Base-by-base conservation (phyloP, 2,888 invertebrate genomes). In the Diplolepis rosae region DNA sequence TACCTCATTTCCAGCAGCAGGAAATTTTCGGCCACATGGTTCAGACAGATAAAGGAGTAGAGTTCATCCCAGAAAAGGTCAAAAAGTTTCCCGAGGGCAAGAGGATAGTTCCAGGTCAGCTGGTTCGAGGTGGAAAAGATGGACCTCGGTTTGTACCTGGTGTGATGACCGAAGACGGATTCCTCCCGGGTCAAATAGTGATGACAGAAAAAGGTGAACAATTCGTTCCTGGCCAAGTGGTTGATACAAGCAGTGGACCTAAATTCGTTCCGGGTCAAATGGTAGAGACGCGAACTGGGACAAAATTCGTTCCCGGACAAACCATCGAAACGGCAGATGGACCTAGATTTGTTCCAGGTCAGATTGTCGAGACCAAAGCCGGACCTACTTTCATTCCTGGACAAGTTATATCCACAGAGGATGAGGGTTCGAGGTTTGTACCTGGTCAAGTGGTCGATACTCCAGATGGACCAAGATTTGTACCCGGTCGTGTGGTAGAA, bases 181-280 rank as follows among this genome's bases (percentile, higher is more conserved):
- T 94, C 81, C 90, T 93, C 15, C 93, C 93, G 0, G 94, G 94
- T 2, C 93, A 94, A 89, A 91, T 92, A 74, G 93, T 94, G 0
- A 91, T 91, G 79, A 93, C 93, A 5, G 93, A 93, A 82, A 92
- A 91, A 72, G 93, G 93, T 4, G 93, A 93, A 79, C 93, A 93
- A 77, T 94, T 94, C 82, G 92, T 94, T 4, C 93, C 93, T 0
- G 94, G 94, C 0, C 93, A 93, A 89, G 93, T 94, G 0, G 92
- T 94, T n/a, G 93, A 93, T 80, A 93, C 93, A 1, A 90, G 91
- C 61, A 92, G 92, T 78, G 92, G 91, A 0, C 92, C 93, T 0
- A 94, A 94, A 85, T 95, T 95, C 85, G 93, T 95, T 15, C 94
- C 95, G 2, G 95, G 95, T 1, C 94, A 94, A 89, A 93, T 94